phyloP scores from a whole-genome alignment of 2,113 vertebrate species.

The Salvelinus fontinalis region DNA sequence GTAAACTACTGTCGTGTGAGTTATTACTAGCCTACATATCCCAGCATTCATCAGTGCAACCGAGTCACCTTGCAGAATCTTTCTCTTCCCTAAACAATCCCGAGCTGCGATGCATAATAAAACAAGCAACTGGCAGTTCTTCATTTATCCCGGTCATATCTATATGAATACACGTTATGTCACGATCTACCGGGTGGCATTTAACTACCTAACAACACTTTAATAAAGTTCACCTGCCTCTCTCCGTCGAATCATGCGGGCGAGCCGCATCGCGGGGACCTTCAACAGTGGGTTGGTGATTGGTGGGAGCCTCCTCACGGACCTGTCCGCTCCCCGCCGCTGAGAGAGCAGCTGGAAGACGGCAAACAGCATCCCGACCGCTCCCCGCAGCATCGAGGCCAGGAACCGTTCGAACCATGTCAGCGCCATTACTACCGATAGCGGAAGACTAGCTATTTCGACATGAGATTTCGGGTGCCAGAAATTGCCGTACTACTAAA shows the following conservation, averaged over 20 bases:
- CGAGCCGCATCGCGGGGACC: slow-evolving; percentile 58
- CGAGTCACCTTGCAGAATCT: neutral
- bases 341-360: slow-evolving; percentile 31
- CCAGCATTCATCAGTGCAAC: neutral
- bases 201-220: neutral
- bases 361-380: slow-evolving; percentile 47
- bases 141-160: neutral
- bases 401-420: slow-evolving; percentile 43
- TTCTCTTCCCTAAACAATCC: slow-evolving; percentile 9
- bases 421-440: slow-evolving; percentile 53
- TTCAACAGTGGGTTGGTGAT: slow-evolving; percentile 59
- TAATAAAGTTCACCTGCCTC: slow-evolving; percentile 52
- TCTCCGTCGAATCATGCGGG: slow-evolving; percentile 60
- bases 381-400: slow-evolving; percentile 44
- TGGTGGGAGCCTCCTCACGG: slow-evolving; percentile 22
- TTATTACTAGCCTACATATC: neutral
- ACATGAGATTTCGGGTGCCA: slow-evolving; percentile 2
- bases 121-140: neutral
- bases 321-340: slow-evolving; percentile 3
- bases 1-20: neutral
- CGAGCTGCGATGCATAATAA: neutral
- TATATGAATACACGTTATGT: neutral
- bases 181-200: neutral
- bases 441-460: neutral
- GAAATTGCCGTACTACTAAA: neutral